Evolutionary conservation across 23 tunicate species (phyloP).

Genomic region (Botrylloides violaceus): DNA sequence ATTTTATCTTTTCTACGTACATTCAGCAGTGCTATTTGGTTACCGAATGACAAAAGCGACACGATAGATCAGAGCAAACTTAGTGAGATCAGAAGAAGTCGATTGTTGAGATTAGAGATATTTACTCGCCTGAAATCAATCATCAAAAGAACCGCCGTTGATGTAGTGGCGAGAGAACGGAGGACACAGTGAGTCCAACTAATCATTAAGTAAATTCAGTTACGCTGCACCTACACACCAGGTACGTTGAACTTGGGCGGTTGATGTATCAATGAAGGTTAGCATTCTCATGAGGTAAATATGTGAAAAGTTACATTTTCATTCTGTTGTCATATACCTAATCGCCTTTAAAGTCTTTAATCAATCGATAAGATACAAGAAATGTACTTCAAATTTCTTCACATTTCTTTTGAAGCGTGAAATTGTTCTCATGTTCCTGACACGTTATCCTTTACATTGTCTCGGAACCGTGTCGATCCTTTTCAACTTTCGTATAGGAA

Average conservation of each 20-base stretch:
- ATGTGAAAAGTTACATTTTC: neutral
- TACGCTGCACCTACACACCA: too few species aligned
- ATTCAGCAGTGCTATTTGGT: neutral
- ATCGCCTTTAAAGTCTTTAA: neutral
- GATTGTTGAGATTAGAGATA: constrained; percentile 70
- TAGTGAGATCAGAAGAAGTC: constrained; percentile 22
- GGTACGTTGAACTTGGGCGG: too few species aligned
- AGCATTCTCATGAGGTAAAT: too few species aligned
- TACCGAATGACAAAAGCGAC: neutral
- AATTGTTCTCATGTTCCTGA: constrained; percentile 24
- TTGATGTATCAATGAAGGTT: too few species aligned
- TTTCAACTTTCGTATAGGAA: neutral
- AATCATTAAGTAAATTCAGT: too few species aligned
- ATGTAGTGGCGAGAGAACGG: neutral
- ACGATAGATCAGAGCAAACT: constrained; percentile 23
- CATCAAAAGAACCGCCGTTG: constrained; percentile 48
- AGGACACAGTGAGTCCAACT: too few species aligned
- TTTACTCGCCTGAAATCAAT: constrained; percentile 37
- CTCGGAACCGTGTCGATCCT: neutral
- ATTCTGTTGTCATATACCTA: neutral
- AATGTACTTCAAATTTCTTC: neutral
- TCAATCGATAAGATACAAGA: constrained; percentile 5
- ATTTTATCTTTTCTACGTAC: neutral
- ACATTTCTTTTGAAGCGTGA: constrained; percentile 15
- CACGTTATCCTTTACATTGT: constrained; percentile 23